Evolutionary conservation across 2,113 vertebrate genomes (phyloP).

Genomic region (Brienomyrus brachyistius): DNA sequence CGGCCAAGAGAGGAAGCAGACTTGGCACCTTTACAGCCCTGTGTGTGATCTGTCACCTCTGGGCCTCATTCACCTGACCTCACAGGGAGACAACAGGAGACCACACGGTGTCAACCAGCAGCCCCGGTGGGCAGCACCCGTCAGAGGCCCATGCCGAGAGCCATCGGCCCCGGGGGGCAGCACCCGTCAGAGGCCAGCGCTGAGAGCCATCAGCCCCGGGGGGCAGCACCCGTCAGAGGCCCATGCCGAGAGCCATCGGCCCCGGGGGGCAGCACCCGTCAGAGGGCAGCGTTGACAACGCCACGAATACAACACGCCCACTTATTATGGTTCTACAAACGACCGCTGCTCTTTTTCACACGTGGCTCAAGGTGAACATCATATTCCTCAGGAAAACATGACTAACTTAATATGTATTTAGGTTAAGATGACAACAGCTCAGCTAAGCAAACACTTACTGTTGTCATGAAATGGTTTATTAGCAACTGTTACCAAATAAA

Average conservation of each 20-base stretch:
- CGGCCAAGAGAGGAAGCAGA: conserved; percentile 48
- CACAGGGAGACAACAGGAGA: conserved; percentile 63
- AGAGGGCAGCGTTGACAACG: background rate
- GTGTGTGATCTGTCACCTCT: conserved; percentile 61
- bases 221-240: background rate
- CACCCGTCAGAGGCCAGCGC: background rate
- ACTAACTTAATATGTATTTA: background rate
- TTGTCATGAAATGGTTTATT: background rate
- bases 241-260: too few relatives aligned
- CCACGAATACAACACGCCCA: background rate
- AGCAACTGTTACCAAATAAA: background rate
- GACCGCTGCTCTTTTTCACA: background rate
- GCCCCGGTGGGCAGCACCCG: conserved; percentile 5
- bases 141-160: background rate
- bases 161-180: background rate
- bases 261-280: background rate
- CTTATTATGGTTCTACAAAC: background rate
- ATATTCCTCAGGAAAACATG: background rate
- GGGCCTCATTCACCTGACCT: conserved; percentile 41
- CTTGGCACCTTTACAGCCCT: conserved; percentile 57
- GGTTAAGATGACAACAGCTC: background rate
- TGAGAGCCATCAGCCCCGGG: background rate
- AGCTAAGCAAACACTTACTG: background rate
- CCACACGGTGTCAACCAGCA: conserved; percentile 39
- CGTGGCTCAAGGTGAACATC: background rate